A percentile compares a stretch with the other conserved stretches of the same genome.
phyloP scores from a whole-genome alignment of 2,113 vertebrate species.

The Gobiocypris rarus region DNA sequence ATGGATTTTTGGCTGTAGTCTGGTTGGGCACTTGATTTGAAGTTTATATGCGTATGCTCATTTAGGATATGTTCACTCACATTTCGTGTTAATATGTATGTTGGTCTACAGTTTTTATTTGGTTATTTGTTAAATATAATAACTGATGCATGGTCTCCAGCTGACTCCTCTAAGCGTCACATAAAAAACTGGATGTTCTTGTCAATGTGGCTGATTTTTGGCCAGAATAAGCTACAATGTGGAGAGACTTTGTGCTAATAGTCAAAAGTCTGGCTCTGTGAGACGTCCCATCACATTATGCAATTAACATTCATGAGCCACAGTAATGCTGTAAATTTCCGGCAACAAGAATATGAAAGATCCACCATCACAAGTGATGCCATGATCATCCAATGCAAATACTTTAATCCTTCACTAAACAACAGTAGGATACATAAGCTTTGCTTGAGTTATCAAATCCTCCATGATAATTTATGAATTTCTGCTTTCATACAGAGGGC shows the following conservation, averaged over 20 bases:
- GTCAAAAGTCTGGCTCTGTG: constrained; percentile 4
- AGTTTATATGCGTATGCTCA: too few relatives aligned
- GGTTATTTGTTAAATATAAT: background rate
- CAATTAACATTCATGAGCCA: background rate
- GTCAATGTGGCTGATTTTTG: background rate
- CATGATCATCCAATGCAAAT: background rate
- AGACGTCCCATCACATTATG: background rate
- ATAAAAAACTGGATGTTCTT: background rate
- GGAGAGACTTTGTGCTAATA: background rate
- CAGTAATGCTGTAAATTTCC: background rate
- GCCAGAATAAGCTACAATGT: background rate
- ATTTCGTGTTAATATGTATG: background rate
- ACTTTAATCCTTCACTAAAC: constrained; percentile 9
- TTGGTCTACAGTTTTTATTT: background rate
- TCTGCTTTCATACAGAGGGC: background rate
- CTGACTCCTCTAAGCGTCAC: background rate
- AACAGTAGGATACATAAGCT: background rate
- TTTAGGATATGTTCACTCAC: too few relatives aligned
- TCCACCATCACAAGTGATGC: background rate
- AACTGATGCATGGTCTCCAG: background rate
- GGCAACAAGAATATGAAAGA: background rate
- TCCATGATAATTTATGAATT: constrained; percentile 15
- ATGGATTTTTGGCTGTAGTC: background rate
- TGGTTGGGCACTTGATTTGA: too few relatives aligned
- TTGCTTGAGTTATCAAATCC: background rate